A percentile compares a stretch with the other conserved stretches of the same genome.
These are phyloP conservation scores for Orientallactaga bullata DNA, from an alignment of 2,113 vertebrate species.

Conservation along the genomic window DNA sequence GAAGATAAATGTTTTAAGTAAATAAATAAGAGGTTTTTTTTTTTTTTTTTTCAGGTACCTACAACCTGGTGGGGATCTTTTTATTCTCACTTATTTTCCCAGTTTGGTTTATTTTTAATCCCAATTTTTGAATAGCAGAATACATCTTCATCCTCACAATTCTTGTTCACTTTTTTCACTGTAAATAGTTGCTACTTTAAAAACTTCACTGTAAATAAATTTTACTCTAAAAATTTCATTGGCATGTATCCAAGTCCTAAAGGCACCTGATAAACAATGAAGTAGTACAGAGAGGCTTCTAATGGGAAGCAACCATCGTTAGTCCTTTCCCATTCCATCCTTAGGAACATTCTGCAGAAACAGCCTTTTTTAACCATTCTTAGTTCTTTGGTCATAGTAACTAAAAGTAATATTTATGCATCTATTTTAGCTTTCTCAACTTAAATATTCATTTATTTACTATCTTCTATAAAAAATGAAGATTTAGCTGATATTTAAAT, in stretches of 20 bases:
- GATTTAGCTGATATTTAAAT: background rate
- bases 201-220: background rate
- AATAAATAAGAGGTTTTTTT: background rate
- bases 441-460: constrained; percentile 1
- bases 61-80: background rate
- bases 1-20: constrained; percentile 4
- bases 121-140: background rate
- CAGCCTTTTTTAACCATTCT: background rate
- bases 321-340: background rate
- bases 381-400: constrained; percentile 2
- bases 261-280: background rate
- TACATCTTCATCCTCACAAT: background rate
- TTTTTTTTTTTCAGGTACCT: constrained; percentile 6
- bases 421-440: background rate
- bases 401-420: background rate
- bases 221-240: background rate
- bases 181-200: background rate
- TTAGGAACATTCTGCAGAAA: background rate
- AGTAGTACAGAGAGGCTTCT: background rate
- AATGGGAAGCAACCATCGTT: background rate
- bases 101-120: background rate
- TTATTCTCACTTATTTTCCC: background rate
- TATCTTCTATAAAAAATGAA: background rate
- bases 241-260: background rate
- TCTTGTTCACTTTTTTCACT: background rate